phyloP scores from a whole-genome alignment of 2,113 vertebrate species.

The Pelusios castaneus region DNA sequence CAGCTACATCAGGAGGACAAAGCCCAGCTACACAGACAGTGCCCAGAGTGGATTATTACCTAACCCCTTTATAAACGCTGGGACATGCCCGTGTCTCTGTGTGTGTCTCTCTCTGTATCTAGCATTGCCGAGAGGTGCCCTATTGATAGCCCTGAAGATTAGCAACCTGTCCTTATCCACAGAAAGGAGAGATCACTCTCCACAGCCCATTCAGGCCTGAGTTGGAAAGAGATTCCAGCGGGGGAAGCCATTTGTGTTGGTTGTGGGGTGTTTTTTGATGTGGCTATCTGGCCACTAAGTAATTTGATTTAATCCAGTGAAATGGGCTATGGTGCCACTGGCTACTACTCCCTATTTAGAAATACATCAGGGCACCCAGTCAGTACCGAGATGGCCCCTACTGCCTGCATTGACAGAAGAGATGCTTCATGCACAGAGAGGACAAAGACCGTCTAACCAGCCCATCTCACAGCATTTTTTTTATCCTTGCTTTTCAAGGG shows the following conservation, averaged over 20 bases:
- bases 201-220: neutral
- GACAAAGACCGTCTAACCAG: constrained; percentile 50
- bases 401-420: constrained; percentile 58
- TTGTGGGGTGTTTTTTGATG: neutral
- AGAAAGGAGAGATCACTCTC: neutral
- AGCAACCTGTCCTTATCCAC: neutral
- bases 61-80: accelerated
- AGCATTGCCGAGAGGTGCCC: neutral
- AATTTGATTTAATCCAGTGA: neutral
- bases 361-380: constrained; percentile 55
- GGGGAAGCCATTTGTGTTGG: neutral
- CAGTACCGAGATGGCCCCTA: constrained; percentile 46
- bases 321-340: neutral
- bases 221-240: neutral
- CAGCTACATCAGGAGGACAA: neutral
- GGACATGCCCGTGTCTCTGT: accelerated
- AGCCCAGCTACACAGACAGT: neutral
- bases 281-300: neutral
- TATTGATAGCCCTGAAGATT: accelerated
- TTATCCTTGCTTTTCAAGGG: constrained; percentile 21
- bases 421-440: constrained; percentile 38
- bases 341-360: constrained; percentile 28
- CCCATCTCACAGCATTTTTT: constrained; percentile 50
- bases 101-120: neutral
- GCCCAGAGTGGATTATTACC: neutral